These are phyloP conservation scores for Cryptocephalus primarius DNA, from an alignment of 2,888 invertebrate genomes.

Conservation along the genomic window DNA sequence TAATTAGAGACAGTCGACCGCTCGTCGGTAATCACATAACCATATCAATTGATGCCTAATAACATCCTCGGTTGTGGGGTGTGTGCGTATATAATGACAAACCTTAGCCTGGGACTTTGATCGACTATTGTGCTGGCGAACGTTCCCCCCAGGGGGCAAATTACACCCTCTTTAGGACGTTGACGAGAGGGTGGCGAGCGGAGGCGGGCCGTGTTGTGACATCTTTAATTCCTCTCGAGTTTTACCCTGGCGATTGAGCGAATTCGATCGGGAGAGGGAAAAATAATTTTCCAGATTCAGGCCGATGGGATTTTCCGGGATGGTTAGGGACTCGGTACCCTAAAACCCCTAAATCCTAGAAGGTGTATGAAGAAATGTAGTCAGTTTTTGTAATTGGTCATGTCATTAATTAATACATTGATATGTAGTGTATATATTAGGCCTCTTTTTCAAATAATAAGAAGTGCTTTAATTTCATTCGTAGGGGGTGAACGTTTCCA, in stretches of 20 bases:
- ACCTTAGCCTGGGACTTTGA: slow-evolving; percentile 27
- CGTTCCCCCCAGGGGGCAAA: slow-evolving; percentile 24
- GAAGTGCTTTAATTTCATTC: too few relatives aligned
- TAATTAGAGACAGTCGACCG: slow-evolving; percentile 27
- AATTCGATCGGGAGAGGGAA: neutral
- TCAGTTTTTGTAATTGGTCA: too few relatives aligned
- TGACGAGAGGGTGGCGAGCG: slow-evolving; percentile 11
- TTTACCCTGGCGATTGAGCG: slow-evolving; percentile 15
- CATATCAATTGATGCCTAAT: slow-evolving; percentile 39
- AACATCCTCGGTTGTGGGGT: slow-evolving; percentile 24
- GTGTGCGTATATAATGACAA: slow-evolving; percentile 27
- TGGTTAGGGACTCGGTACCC: too few relatives aligned
- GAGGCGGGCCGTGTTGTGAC: slow-evolving; percentile 32
- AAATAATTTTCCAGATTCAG: neutral
- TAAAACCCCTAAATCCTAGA: too few relatives aligned
- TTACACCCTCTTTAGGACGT: slow-evolving; percentile 20
- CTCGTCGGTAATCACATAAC: slow-evolving; percentile 34
- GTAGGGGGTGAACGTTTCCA: too few relatives aligned
- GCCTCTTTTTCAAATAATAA: too few relatives aligned
- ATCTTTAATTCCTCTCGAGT: slow-evolving; percentile 30
- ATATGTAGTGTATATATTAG: too few relatives aligned
- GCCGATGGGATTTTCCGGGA: too few relatives aligned
- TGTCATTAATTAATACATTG: too few relatives aligned
- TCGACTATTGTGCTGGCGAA: slow-evolving; percentile 30
- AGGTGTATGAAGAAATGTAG: too few relatives aligned